These are phyloP conservation scores for Actinia equina DNA, from an alignment of 64 coral and sea anemone species.

Conservation along the genomic window DNA sequence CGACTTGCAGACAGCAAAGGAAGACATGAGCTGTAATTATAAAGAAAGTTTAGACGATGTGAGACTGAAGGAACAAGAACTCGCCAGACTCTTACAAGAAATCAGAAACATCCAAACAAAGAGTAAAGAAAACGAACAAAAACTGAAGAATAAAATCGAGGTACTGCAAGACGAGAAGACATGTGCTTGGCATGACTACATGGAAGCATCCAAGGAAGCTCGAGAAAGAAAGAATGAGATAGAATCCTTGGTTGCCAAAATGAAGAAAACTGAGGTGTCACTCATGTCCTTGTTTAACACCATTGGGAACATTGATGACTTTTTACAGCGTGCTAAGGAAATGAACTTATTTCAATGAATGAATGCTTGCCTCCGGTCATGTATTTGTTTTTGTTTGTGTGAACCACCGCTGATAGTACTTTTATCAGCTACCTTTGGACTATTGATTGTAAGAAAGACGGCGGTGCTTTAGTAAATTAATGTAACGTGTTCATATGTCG, in stretches of 20 bases:
- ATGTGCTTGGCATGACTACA: constrained; percentile 68
- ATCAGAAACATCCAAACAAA: constrained; percentile 53
- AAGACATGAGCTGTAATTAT: constrained; percentile 58
- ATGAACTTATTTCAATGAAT: constrained; percentile 7
- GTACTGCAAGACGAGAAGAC: constrained; percentile 56
- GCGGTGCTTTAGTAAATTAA: too few species aligned
- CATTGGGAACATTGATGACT: constrained; percentile 81
- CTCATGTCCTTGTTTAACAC: constrained; percentile 68
- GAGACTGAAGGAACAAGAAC: constrained; percentile 75
- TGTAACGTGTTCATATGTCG: too few species aligned
- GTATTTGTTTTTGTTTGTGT: too few species aligned
- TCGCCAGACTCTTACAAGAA: constrained; percentile 49
- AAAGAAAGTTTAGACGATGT: constrained; percentile 50
- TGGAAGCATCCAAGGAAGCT: constrained; percentile 66
- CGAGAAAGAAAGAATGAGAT: constrained; percentile 71
- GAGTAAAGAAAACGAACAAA: constrained; percentile 32
- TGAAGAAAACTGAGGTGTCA: constrained; percentile 66
- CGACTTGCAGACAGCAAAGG: constrained; percentile 67
- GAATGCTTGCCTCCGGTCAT: neutral
- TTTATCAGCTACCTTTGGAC: too few species aligned
- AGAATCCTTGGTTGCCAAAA: constrained; percentile 55
- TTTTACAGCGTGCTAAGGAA: constrained; percentile 68
- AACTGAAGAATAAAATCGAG: constrained; percentile 63
- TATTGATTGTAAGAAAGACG: too few species aligned
- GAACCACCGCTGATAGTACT: too few species aligned